A percentile compares a stretch with the other conserved stretches of the same genome.
phyloP scores from a whole-genome alignment of 1,140 invertebrate genomes.

The Sycophaga agraensis region DNA sequence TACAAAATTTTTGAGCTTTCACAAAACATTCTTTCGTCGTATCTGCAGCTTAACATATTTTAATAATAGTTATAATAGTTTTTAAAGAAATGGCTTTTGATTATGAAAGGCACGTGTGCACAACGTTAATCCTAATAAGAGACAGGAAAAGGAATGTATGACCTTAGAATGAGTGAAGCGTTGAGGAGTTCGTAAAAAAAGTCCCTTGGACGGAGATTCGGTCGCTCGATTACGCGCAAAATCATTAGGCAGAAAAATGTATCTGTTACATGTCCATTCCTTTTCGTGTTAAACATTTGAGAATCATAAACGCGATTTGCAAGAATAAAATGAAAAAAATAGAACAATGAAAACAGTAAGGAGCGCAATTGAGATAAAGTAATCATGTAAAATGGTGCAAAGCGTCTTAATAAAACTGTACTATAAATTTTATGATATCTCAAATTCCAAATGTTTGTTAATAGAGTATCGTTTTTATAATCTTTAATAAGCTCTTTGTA shows the following conservation, averaged over 20 bases:
- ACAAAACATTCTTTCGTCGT: not conserved
- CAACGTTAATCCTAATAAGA: not conserved
- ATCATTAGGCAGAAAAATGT: too few relatives aligned
- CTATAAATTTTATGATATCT: not conserved
- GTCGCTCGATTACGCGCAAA: too few relatives aligned
- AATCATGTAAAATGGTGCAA: not conserved
- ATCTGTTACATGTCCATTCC: too few relatives aligned
- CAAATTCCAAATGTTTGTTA: not conserved
- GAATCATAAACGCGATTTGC: not conserved
- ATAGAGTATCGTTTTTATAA: not conserved
- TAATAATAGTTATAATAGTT: not conserved
- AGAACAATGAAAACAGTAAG: not conserved
- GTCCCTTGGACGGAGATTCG: not conserved
- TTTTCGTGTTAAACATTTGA: too few relatives aligned
- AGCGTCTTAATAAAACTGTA: too few relatives aligned
- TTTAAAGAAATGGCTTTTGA: slow-evolving; percentile 7
- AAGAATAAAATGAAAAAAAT: not conserved
- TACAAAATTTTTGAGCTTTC: not conserved
- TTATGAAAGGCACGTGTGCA: not conserved
- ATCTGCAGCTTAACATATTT: not conserved
- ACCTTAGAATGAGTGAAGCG: not conserved
- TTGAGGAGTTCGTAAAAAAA: not conserved
- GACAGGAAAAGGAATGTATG: not conserved
- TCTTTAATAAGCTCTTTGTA: not conserved
- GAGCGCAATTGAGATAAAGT: not conserved